A percentile compares a stretch with the other conserved stretches of the same genome.
Conservation (phyloP, 92 coral and sea anemone genomes). For the Epizoanthus scotinus region DNA sequence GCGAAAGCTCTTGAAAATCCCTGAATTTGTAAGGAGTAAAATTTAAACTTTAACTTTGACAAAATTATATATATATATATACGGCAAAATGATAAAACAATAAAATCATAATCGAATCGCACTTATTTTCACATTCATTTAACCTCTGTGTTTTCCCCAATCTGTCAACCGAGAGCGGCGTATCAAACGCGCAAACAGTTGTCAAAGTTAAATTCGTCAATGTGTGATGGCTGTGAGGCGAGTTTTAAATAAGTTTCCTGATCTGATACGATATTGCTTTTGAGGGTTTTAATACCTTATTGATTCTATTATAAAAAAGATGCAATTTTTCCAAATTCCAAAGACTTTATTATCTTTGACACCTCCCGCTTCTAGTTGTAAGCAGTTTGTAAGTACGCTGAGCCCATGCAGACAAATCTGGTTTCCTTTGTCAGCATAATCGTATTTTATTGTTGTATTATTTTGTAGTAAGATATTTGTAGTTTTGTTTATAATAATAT, state of each 20-base stretch:
- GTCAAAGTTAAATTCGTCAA: conserved; percentile 19
- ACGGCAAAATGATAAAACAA: background rate
- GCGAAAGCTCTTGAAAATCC: background rate
- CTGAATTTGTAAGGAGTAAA: background rate
- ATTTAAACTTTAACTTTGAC: background rate
- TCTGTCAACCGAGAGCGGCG: conserved; percentile 1
- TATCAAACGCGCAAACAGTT: conserved; percentile 4
- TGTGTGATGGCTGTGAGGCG: background rate
- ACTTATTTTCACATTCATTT: background rate
- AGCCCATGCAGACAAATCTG: background rate
- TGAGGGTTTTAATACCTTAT: conserved; percentile 21
- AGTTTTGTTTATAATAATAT: background rate
- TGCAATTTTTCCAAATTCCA: background rate
- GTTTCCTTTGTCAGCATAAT: background rate
- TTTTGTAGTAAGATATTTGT: background rate
- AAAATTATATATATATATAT: background rate
- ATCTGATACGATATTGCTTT: conserved; percentile 37
- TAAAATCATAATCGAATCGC: background rate
- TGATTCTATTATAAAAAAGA: conserved; percentile 24
- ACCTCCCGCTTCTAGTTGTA: conserved; percentile 11
- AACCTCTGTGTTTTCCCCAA: background rate
- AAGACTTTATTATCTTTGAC: conserved; percentile 11
- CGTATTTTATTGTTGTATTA: background rate
- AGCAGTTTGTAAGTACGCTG: background rate
- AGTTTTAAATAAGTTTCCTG: conserved; percentile 27